Percentiles rank a stretch among this genome's conserved stretches.
These are phyloP conservation scores for Lucifuga dentata DNA, from an alignment of 2,113 vertebrate genomes.

Conservation along the genomic window DNA sequence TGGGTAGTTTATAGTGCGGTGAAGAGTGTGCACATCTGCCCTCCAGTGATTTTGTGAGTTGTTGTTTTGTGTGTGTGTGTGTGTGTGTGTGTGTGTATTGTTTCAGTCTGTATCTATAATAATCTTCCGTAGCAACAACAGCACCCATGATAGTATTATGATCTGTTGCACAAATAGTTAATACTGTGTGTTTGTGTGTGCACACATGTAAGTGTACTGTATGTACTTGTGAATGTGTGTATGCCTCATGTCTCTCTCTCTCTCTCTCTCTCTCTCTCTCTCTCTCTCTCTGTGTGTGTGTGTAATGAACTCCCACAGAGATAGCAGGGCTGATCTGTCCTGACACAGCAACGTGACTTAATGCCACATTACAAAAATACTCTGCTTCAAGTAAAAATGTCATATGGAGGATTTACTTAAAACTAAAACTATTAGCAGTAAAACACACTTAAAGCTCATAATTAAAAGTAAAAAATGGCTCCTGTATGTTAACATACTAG, in stretches of 20 bases:
- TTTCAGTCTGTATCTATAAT: conserved; percentile 29
- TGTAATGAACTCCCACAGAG: conserved; percentile 74
- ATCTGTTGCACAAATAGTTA: too few species aligned
- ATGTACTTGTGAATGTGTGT: conserved; percentile 27
- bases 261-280: conserved; percentile 23
- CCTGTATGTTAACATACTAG: too few species aligned
- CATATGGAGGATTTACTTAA: too few species aligned
- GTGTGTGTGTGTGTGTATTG: conserved; percentile 27
- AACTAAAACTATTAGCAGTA: too few species aligned
- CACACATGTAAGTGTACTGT: neutral
- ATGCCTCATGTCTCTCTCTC: neutral
- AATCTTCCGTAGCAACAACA: conserved; percentile 31
- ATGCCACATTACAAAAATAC: too few species aligned
- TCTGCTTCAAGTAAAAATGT: too few species aligned
- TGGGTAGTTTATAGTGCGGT: conserved; percentile 59
- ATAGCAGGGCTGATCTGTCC: too few species aligned
- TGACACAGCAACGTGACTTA: too few species aligned
- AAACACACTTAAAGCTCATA: too few species aligned
- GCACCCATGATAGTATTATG: neutral
- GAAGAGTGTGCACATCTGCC: conserved; percentile 53
- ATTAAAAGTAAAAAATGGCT: too few species aligned
- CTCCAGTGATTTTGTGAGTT: conserved; percentile 37
- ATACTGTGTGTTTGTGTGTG: conserved; percentile 14
- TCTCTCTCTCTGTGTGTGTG: conserved; percentile 66
- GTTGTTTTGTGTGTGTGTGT: conserved; percentile 31